Base-by-base conservation (phyloP, 2,797 vertebrate species). In the Calcarius lapponicus region DNA sequence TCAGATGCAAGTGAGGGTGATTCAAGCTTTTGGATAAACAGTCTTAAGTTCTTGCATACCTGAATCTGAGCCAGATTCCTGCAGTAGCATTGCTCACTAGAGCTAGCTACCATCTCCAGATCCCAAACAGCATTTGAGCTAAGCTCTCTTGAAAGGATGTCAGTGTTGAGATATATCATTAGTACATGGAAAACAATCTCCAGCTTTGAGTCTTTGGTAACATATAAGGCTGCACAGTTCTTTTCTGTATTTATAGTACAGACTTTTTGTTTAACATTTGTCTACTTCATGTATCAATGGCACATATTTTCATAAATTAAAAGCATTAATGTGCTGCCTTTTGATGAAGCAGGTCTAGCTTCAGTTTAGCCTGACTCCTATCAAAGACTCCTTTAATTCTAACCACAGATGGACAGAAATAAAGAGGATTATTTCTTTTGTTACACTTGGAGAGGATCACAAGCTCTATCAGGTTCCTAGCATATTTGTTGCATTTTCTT, bases 21-120 rank as follows among this genome's bases (percentile, higher is more conserved):
- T 92, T 78, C 43, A 90, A 86, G n/a, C 69, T 92, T 90, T 92
- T 74, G 80, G 65, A 92, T 96, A 95, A 95, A 91, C 89, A 95
- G 25, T 70, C 80, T 89, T 78, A 73, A 93, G 84, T 92, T 87
- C 82, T 73, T 90, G 61, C 93, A 79, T 94, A 78, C 71, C 79
- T 96, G 86, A 94, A 75, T 34, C 32, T 31, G 62, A 86, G 94
- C 95, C 96, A 97, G 57, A 92, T 69, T 80, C 79, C 86, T 92
- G 51, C 69, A 84, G 84, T 56, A 93, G 61, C 50, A 61, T 66
- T 83, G 74, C 76, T 95, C 69, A 42, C 42, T 74, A 56, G 81
- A 51, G 48, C 48, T 73, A 90, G 69, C 64, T 89, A 69, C 66
- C 48, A 84, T 50, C 34, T 88, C 80, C 66, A 85, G 64, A 83